Evolutionary conservation across 2,888 invertebrate genomes (phyloP).

Genomic region (Limenitis camilla): DNA sequence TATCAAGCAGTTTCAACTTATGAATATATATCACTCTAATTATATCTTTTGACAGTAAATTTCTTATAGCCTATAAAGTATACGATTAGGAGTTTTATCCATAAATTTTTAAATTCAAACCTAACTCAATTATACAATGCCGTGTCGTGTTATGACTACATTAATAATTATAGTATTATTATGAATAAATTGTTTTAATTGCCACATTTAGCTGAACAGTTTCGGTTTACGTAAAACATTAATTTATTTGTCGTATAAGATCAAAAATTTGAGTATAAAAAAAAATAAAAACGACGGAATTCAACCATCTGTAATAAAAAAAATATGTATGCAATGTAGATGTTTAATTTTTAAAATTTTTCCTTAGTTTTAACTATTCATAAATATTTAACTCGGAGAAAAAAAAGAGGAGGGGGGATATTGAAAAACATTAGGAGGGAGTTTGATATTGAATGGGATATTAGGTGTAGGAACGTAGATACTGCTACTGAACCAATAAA

Average conservation of each 20-base stretch:
- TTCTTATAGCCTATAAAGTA: slow-evolving; percentile 13
- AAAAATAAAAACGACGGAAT: too few relatives aligned
- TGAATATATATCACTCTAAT: slow-evolving; percentile 1
- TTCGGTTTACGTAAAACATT: slow-evolving; percentile 2
- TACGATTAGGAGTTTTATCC: slow-evolving; percentile 5
- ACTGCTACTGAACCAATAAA: too few relatives aligned
- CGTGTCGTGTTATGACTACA: slow-evolving; percentile 19
- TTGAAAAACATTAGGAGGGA: too few relatives aligned
- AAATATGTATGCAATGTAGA: too few relatives aligned
- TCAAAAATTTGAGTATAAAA: too few relatives aligned
- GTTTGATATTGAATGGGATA: too few relatives aligned
- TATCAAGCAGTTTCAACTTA: neutral
- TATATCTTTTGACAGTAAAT: slow-evolving; percentile 2
- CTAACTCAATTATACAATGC: slow-evolving; percentile 10
- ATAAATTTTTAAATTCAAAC: slow-evolving; percentile 10
- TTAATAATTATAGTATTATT: slow-evolving; percentile 19
- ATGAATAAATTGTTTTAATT: slow-evolving; percentile 23
- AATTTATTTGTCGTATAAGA: neutral
- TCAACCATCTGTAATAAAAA: too few relatives aligned
- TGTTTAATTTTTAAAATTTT: too few relatives aligned
- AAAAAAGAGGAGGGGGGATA: too few relatives aligned
- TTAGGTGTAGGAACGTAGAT: too few relatives aligned
- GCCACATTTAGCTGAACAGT: slow-evolving; percentile 13
- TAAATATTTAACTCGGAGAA: too few relatives aligned
- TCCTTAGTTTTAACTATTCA: too few relatives aligned